These are phyloP conservation scores for Synanthedon andrenaeformis DNA, from an alignment of 2,888 invertebrate species.

Conservation along the genomic window DNA sequence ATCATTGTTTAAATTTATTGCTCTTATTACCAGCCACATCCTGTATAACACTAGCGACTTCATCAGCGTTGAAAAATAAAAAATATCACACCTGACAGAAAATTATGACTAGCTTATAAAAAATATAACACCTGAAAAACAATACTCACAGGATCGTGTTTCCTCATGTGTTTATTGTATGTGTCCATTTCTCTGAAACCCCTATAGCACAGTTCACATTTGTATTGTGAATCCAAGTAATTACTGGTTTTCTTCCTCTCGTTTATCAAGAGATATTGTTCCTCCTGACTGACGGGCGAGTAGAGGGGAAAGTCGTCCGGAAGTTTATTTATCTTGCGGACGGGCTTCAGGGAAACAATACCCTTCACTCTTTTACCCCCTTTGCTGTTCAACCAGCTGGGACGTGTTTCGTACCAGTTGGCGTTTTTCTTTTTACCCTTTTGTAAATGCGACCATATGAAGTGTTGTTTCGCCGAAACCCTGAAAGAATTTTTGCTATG, in stretches of 20 bases:
- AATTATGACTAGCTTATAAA: no score
- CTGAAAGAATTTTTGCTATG: conserved; percentile 15
- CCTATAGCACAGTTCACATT: conserved; percentile 44
- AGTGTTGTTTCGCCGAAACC: conserved; percentile 50
- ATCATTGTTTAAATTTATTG: no score
- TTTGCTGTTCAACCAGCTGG: conserved; percentile 29
- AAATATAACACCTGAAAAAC: no score
- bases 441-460: conserved; percentile 37
- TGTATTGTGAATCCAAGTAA: conserved; percentile 41
- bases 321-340: conserved; percentile 20
- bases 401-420: conserved; percentile 32
- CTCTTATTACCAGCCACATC: no score
- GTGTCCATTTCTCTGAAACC: conserved; percentile 41
- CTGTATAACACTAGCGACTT: no score
- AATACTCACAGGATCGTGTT: conserved; percentile 50
- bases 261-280: conserved; percentile 40
- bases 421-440: conserved; percentile 24
- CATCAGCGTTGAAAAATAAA: no score
- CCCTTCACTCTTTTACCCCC: conserved; percentile 23
- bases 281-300: conserved; percentile 38
- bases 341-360: conserved; percentile 17
- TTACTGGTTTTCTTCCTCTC: conserved; percentile 39
- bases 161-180: conserved; percentile 51
- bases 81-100: no score
- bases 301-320: conserved; percentile 42